These are phyloP conservation scores for Polylopha cassiicola DNA, from an alignment of 2,888 invertebrate species.

Conservation along the genomic window DNA sequence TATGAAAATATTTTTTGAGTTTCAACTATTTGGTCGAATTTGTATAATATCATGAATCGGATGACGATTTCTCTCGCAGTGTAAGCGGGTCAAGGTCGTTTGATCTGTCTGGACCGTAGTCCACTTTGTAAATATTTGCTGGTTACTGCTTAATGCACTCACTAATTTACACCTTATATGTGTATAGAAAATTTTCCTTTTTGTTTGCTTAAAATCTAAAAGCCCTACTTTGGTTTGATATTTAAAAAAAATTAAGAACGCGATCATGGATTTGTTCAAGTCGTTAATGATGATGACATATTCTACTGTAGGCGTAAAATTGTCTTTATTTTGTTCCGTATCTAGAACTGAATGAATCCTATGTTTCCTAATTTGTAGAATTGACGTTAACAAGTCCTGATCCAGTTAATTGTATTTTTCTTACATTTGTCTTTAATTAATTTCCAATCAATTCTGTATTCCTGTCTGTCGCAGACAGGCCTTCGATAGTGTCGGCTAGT, in stretches of 20 bases:
- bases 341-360: too few relatives aligned
- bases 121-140: constrained; percentile 31
- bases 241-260: too few relatives aligned
- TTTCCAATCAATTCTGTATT: constrained; percentile 50
- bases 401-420: constrained; percentile 4
- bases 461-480: constrained; percentile 45
- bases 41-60: constrained; percentile 42
- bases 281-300: too few relatives aligned
- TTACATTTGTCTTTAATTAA: constrained; percentile 25
- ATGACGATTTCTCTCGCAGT: constrained; percentile 62
- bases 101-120: constrained; percentile 38
- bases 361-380: not conserved
- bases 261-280: too few relatives aligned
- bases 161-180: constrained; percentile 19
- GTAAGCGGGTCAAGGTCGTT: constrained; percentile 65
- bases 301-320: too few relatives aligned
- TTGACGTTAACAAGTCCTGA: constrained; percentile 3
- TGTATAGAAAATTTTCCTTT: constrained; percentile 6
- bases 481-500: constrained; percentile 45
- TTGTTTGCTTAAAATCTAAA: too few relatives aligned
- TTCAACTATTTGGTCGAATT: constrained; percentile 31
- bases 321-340: too few relatives aligned
- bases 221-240: constrained; percentile 14
- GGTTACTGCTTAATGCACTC: constrained; percentile 32
- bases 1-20: constrained; percentile 7